Evolutionary conservation across 2,888 invertebrate species (phyloP), one percentile per base, ranked within the genome.

Genomic region (Lepetodrilus schrolli): DNA sequence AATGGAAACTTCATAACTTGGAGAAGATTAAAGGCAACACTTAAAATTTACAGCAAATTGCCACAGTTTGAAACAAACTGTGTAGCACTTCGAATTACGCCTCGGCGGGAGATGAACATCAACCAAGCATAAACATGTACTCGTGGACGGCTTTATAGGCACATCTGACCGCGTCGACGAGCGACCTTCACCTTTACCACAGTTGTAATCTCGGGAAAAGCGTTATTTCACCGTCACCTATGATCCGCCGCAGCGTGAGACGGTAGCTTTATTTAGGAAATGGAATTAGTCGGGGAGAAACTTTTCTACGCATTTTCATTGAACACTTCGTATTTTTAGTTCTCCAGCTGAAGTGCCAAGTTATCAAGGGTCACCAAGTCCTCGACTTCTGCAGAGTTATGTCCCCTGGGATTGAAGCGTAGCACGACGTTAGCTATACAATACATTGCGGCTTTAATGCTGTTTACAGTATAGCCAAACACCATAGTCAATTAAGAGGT

Each of bases 31-130:
- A 58, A 58, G 58, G 58, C 26, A 58, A 13, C 58, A 17, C 34
- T 30, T n/a, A 58, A 58, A n/a, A 34, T 58, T 58, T 58, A 34
- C 58, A 58, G 58, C 58, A 58, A 58, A 58, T 58, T 58, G 58
- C 58, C 58, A 30, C 58, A 30, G 58, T 34, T 58, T 58, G 58
- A 58, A 58, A 34, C 30, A 58, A 34, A 34, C 13, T 13, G 26
- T 58, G 30, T 58, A 34, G 30, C 26, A 2, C 30, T 30, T 30
- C 10, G 34, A 58, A 58, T 58, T 58, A 58, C 30, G 8, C 10
- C 30, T 10, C 43, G 3, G 5, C 58, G 17, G 30, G 30, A 58
- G 30, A 2, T 23, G 30, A 58, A 26, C 58, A 58, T 58, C 26
- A 58, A 58, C 30, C 26, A 7, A 3, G 34, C 58, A 58, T 58